Evolutionary conservation across 2,888 invertebrate genomes (phyloP).

Genomic region (Mesorhabditis spiculigera): DNA sequence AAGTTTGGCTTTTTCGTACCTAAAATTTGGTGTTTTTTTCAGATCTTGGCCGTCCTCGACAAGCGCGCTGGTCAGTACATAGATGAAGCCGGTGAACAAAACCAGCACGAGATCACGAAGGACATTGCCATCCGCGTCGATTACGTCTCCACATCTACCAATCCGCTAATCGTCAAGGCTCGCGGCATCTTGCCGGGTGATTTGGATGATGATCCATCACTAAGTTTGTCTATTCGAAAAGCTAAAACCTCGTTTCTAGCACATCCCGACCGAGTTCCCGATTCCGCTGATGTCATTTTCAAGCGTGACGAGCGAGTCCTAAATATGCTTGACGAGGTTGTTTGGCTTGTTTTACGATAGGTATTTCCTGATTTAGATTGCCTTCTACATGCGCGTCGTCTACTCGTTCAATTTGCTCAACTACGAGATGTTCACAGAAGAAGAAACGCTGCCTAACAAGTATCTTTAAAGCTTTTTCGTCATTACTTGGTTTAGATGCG

Average conservation of each 20-base stretch:
- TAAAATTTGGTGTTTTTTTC: constrained; percentile 1
- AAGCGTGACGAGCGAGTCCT: constrained; percentile 74
- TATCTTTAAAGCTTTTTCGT: constrained; percentile 9
- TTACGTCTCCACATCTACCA: neutral
- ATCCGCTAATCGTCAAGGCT: neutral
- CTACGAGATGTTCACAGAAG: constrained; percentile 96
- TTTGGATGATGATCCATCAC: constrained; percentile 89
- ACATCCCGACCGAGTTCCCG: constrained; percentile 9
- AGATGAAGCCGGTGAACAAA: constrained; percentile 26
- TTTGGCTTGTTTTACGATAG: neutral
- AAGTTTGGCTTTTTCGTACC: too few species aligned
- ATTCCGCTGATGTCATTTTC: constrained; percentile 60
- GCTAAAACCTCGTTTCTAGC: constrained; percentile 9
- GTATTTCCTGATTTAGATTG: constrained; percentile 63
- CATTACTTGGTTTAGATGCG: constrained; percentile 66
- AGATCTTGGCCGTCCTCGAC: constrained; percentile 62
- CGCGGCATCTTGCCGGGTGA: constrained; percentile 61
- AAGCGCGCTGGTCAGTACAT: constrained; percentile 60
- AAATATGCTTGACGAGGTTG: constrained; percentile 71
- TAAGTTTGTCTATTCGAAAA: constrained; percentile 49
- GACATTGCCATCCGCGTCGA: neutral
- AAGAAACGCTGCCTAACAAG: constrained; percentile 96
- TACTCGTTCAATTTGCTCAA: constrained; percentile 99
- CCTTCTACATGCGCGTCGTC: constrained; percentile 88
- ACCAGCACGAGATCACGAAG: too few species aligned